Evolutionary conservation across 2,797 vertebrate species (phyloP), one percentile per base, ranked within the genome.

Genomic region (Bucorvus abyssinicus): DNA sequence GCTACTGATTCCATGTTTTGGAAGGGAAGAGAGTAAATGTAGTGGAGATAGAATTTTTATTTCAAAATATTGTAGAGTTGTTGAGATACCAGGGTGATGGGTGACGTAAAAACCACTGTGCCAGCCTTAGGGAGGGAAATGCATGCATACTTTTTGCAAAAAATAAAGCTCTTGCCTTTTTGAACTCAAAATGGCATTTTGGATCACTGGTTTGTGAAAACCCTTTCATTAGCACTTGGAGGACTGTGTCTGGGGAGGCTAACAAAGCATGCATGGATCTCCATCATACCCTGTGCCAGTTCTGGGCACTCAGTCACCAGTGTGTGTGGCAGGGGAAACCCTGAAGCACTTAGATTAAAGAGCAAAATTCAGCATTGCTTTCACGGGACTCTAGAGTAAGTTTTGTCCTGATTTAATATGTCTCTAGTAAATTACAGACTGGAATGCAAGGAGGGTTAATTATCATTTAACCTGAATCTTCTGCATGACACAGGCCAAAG

Each of bases 231-330:
- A 76, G 29, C 20, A 26, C 15, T 60, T 26, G 45, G 20, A 84
- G 29, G 42, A 61, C 29, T 29, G 18, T 42, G 5, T 59, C 5
- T 63, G 53, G 34, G 24, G 15, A 67, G 20, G 21, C 7, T 64
- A 8, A 8, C 0, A 0, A 9, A 59, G 21, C 7, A 2, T 30
- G 10, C 0, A 0, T 71, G 45, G 19, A 40, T 65, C 53, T 67
- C 21, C 23, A 6, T 38, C 56, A 59, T 14, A 18, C 2, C 13
- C 24, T 45, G 14, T 57, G 14, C 45, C 26, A 40, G 7, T 75
- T 75, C 36, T 50, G n/a, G 32, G 8, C 14, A 50, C 38, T 68
- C 27, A 47, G 30, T 32, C 27, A 40, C 15, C 15, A 70, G 6
- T 4, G 2, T 8, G 38, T 40, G 38, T 40, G 38, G 10, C 38